These are phyloP conservation scores for Scaptomyza tumidula DNA, from an alignment of 2,888 invertebrate genomes.

Conservation along the genomic window DNA sequence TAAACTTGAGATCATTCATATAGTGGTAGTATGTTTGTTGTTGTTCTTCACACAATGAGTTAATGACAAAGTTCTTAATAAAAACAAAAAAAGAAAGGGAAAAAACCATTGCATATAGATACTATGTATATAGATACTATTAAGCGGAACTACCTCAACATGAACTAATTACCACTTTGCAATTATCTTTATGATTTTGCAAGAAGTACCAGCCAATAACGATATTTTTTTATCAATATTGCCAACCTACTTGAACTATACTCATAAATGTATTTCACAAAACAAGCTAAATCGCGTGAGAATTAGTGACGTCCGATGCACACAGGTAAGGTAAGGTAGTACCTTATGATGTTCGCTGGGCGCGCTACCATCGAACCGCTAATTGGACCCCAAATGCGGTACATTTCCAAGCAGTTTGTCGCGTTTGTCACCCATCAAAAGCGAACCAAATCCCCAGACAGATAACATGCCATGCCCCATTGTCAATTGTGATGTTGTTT, in stretches of 20 bases:
- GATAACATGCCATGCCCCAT: slow-evolving; percentile 48
- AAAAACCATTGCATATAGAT: no score
- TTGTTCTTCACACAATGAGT: not conserved
- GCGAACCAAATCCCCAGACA: slow-evolving; percentile 51
- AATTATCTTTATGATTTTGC: slow-evolving; percentile 61
- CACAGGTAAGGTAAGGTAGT: slow-evolving; percentile 5
- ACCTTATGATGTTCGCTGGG: not conserved
- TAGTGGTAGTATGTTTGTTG: not conserved
- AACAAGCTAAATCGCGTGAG: slow-evolving; percentile 37
- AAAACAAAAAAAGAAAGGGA: no score
- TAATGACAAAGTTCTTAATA: slow-evolving; percentile 18
- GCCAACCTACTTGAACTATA: slow-evolving; percentile 1
- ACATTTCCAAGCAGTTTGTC: slow-evolving; percentile 41
- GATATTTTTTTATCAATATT: not conserved
- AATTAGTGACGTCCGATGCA: slow-evolving; percentile 24
- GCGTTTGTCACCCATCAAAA: slow-evolving; percentile 31
- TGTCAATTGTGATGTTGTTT: slow-evolving; percentile 9
- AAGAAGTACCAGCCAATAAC: slow-evolving; percentile 29
- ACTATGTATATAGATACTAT: slow-evolving; percentile 8
- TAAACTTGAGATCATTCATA: slow-evolving; percentile 7
- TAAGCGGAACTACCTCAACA: slow-evolving; percentile 56
- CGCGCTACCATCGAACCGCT: slow-evolving; percentile 34
- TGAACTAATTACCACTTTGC: slow-evolving; percentile 45
- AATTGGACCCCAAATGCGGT: slow-evolving; percentile 39
- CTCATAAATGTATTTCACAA: slow-evolving; percentile 36